Base-by-base conservation (phyloP, 2,888 invertebrate genomes). In the Plebejus argus region DNA sequence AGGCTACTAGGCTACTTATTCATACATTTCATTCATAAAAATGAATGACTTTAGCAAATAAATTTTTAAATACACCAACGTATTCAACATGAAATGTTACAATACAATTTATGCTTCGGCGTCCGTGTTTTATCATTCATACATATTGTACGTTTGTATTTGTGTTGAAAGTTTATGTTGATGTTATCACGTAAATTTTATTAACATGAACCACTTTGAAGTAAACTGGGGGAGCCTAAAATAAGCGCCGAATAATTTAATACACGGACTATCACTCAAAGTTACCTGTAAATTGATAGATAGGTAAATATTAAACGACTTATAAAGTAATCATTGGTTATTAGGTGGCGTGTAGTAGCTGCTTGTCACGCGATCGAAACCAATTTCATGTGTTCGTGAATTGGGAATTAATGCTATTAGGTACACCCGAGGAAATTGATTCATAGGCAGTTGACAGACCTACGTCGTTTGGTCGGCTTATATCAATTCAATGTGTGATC, bases 21-120 rank as follows among this genome's bases (percentile, higher is more conserved):
- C 23, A 18, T 28, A 28, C 74, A 74, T 74, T 74, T 53, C 53
- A 74, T 74, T 74, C 49, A 74, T 28, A 53, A 74, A 10, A 5
- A 5, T 66, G 66, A 66, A 66, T 66, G 28, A 33, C 66, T 66
- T 10, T 10, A 61, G 23, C 61, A 23, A 61, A 61, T 61, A 0
- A 23, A 61, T 23, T 23, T 20, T 20, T 58, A 58, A 58, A 58
- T 7, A 58, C 58, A 58, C 58, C 61, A 10, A 23, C 23, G 23
- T 20, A 61, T 10, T 61, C 61, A 61, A 61, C 61, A 12, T 23
- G 23, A 23, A 23, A 61, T 18, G 3, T 20, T 8, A 20, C 1
- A 58, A 20, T n/a, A 58, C 8, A 8, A 8, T 18, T 58, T 58
- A 18, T n/a, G 56, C n/a, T 58, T 8, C 58, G 3, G 3, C 8